Base-by-base conservation (phyloP, 2,888 invertebrate genomes). In the Agrilus biguttatus region DNA sequence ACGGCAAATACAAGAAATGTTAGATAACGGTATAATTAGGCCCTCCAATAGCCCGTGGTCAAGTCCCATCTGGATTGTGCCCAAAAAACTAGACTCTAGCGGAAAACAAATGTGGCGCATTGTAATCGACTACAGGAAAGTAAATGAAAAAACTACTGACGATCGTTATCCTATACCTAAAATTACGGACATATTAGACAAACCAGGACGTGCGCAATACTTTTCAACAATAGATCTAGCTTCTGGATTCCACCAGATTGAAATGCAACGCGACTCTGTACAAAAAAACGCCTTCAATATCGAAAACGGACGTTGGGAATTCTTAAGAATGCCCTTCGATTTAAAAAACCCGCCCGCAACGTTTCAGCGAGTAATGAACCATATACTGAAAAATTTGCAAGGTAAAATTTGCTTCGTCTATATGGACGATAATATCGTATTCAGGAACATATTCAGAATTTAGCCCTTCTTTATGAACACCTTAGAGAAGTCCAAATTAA, bases 391-490 rank as follows among this genome's bases (percentile, higher is more conserved):
- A 14, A 53, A 50, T 10, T 43, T 52, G 7, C 43, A 50, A 34
- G 45, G 47, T 32, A 52, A 52, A 47, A 48, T 39, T 23, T 53
- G 51, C 8, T 39, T 53, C 7, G 51, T 53, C 1, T 60, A 55
- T 46, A 47, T 58, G 21, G 61, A 61, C 33, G 60, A 61, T 42
- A 54, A 56, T 4, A 50, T 63, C 7, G 46, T 60, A 13, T 59
- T 51, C 37, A 57, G 38, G 55, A 59, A 47, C 43, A 43, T 14
- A 41, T 48, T 2, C 39, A 46, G 39, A 50, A 43, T 17, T 42
- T 55, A 19, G 45, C 45, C 39, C 13, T 21, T 1, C 53, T 58
- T n/a, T n/a, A n/a, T 14, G n/a, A 53, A 36, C 45, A 44, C 43
- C 42, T 56, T 5, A 39, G 48, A 23, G 33, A 50, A 39, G 42